Evolutionary conservation across 23 tunicate species (phyloP).

Genomic region (Diplosoma virens): DNA sequence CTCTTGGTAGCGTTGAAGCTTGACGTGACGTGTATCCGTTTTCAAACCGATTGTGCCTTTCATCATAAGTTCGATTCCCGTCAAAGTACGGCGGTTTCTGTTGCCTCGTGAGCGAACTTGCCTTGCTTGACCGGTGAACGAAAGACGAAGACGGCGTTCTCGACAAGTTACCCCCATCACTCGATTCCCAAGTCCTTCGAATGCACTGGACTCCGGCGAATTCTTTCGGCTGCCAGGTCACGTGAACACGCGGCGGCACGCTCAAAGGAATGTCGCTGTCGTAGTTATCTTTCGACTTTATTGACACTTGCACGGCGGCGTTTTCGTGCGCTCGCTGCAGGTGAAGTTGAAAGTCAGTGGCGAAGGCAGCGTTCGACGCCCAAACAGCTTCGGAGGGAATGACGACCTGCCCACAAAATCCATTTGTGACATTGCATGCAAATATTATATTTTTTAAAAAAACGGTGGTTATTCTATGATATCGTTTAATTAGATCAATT

Average conservation of each 20-base stretch:
- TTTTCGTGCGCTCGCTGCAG: conserved; percentile 38
- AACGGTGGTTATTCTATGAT: too few relatives aligned
- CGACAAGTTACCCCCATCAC: conserved; percentile 44
- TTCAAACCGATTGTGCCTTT: neutral
- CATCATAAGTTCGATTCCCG: conserved; percentile 29
- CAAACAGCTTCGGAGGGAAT: conserved; percentile 83
- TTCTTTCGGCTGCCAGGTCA: conserved; percentile 82
- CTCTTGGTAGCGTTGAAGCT: neutral
- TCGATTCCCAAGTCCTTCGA: conserved; percentile 78
- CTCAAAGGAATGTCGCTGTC: conserved; percentile 87
- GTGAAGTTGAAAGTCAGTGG: conserved; percentile 65
- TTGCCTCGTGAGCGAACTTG: conserved; percentile 57
- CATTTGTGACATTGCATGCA: too few relatives aligned
- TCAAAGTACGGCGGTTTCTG: conserved; percentile 54
- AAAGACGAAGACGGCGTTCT: neutral
- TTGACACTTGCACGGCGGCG: conserved; percentile 43
- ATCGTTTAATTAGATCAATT: too few relatives aligned
- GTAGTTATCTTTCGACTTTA: conserved; percentile 78
- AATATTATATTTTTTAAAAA: too few relatives aligned
- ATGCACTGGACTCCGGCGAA: conserved; percentile 79
- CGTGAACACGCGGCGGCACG: conserved; percentile 62
- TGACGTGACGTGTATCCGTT: neutral
- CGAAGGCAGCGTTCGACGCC: conserved; percentile 76
- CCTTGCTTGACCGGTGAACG: conserved; percentile 27
- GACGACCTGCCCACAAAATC: conserved; percentile 41